Conservation (phyloP, 2,797 vertebrate species). For the Eulemur rubriventer region DNA sequence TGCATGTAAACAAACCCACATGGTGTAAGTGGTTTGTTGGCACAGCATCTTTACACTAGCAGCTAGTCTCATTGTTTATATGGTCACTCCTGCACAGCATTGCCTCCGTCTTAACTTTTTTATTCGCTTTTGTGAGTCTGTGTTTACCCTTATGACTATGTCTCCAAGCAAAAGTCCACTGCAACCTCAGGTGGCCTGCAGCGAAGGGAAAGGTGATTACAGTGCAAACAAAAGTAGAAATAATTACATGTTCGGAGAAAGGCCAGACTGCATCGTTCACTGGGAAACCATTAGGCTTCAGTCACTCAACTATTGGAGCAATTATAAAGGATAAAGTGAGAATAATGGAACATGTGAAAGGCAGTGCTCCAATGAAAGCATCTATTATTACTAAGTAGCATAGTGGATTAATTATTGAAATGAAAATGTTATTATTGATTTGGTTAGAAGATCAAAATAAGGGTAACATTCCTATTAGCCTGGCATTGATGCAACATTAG, state of each 20-base stretch:
- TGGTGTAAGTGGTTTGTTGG: neutral
- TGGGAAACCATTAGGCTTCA: neutral
- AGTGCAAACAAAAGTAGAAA: neutral
- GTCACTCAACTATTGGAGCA: neutral
- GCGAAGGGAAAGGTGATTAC: neutral
- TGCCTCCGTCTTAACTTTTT: too few relatives aligned
- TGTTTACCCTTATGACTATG: neutral
- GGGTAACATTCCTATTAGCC: neutral
- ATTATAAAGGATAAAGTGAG: neutral
- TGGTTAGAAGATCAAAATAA: neutral
- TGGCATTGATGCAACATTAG: neutral
- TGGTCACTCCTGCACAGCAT: too few relatives aligned
- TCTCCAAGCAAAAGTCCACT: neutral
- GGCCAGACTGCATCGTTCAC: neutral
- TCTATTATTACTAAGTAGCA: neutral
- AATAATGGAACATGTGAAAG: neutral
- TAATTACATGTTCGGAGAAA: neutral
- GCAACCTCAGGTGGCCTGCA: neutral
- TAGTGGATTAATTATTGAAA: neutral
- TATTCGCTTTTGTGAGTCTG: neutral
- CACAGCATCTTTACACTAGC: neutral
- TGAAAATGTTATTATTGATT: neutral
- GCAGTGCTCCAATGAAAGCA: neutral
- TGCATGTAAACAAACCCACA: neutral
- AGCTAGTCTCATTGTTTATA: neutral